Percentiles rank a stretch among this genome's conserved stretches.
Conservation (phyloP, 2,797 vertebrate species). For the Microctenopoma lineatum region DNA sequence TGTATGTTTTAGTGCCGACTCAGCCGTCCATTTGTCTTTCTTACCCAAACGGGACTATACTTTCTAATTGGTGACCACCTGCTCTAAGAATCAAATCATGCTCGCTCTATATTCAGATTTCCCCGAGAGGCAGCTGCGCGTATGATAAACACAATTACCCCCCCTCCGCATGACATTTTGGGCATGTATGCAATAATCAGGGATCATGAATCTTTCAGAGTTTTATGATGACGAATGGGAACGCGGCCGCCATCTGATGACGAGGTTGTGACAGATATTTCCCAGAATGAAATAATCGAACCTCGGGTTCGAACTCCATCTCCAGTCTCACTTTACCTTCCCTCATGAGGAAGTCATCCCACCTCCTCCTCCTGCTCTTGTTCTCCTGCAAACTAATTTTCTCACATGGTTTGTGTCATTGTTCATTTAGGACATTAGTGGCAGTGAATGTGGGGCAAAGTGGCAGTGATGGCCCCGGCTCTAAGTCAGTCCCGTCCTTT, state of each 20-base stretch:
- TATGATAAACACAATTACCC: slow-evolving; percentile 69
- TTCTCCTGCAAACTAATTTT: slow-evolving; percentile 46
- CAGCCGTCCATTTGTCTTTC: slow-evolving; percentile 63
- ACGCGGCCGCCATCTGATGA: slow-evolving; percentile 28
- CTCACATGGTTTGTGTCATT: slow-evolving; percentile 78
- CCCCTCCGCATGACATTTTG: slow-evolving; percentile 47
- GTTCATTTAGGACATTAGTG: slow-evolving; percentile 79
- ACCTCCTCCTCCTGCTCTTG: neutral
- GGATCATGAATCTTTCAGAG: slow-evolving; percentile 55
- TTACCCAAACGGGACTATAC: slow-evolving; percentile 58
- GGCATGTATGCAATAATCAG: slow-evolving; percentile 43
- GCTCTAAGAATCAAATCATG: slow-evolving; percentile 68
- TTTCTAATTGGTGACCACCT: slow-evolving; percentile 75
- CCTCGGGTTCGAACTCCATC: neutral
- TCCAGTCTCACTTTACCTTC: slow-evolving; percentile 1
- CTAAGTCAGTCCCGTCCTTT: slow-evolving; percentile 67
- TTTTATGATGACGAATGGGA: slow-evolving; percentile 63
- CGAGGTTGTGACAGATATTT: slow-evolving; percentile 17
- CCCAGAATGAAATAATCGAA: slow-evolving; percentile 4
- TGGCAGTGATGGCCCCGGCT: slow-evolving; percentile 60
- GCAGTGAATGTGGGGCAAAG: slow-evolving; percentile 69
- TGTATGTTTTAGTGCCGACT: slow-evolving; percentile 60
- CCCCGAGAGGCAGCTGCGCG: slow-evolving; percentile 61
- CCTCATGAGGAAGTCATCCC: slow-evolving; percentile 11
- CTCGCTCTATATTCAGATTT: slow-evolving; percentile 59